These are phyloP conservation scores for Latrodectus geometricus DNA, from an alignment of 1,140 invertebrate genomes.

Conservation along the genomic window DNA sequence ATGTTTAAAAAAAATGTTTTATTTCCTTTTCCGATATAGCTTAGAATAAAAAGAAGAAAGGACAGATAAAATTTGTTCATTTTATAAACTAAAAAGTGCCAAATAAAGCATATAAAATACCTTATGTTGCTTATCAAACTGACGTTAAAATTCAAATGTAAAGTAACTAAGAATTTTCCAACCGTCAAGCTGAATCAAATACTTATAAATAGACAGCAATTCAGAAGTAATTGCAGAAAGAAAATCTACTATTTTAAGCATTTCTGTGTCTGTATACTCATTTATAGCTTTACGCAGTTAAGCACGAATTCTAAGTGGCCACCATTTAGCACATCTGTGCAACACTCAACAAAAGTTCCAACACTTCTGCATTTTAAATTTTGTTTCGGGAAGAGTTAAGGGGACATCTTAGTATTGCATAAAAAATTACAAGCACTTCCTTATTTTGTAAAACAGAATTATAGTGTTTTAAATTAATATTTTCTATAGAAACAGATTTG, in stretches of 20 bases:
- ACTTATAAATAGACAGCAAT: neutral
- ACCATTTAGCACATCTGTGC: neutral
- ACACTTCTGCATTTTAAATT: neutral
- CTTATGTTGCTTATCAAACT: neutral
- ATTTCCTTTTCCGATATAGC: no score
- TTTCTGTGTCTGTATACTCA: neutral
- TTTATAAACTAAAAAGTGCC: neutral
- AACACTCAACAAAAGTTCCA: neutral
- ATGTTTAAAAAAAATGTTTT: no score
- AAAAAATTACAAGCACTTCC: neutral
- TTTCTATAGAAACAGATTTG: no score
- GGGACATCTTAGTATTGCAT: neutral
- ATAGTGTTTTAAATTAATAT: no score
- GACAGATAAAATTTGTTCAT: neutral
- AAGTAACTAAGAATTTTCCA: neutral
- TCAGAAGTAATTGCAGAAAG: neutral
- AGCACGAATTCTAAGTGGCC: neutral
- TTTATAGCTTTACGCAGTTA: neutral
- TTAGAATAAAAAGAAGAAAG: neutral
- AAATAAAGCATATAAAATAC: neutral
- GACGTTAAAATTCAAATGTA: neutral
- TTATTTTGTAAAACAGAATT: no score
- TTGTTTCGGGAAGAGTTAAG: neutral
- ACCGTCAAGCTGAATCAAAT: neutral
- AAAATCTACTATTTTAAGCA: neutral